Evolutionary conservation across 2,888 invertebrate genomes (phyloP), one percentile per base, ranked within the genome.

Genomic region (Craniophora ligustri): DNA sequence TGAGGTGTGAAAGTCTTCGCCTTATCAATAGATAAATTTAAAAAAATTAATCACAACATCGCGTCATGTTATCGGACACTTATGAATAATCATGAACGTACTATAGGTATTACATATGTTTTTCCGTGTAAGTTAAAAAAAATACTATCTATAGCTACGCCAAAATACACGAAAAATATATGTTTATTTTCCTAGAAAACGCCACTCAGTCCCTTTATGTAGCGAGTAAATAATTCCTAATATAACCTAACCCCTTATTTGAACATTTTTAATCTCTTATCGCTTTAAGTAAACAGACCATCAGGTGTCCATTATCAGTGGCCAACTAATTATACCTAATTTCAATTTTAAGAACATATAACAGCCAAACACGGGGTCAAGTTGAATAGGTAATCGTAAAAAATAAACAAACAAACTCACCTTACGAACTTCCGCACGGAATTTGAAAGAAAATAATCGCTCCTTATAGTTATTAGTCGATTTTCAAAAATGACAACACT

Each of bases 401-500:
- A n/a, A 28, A 6, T 16, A 14, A 5, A 6, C 11, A 3, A 8
- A 10, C 3, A 35, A 45, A 67, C 64, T 67, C 6, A 65, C 64
- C 68, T 65, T 38, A 46, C 11, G 3, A 38, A 30, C 23, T 53
- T 32, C 8, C 18, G 36, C 36, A 45, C 21, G 7, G 35, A 45
- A 40, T 18, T 5, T 2, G 0, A 3, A n/a, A 40, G n/a, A n/a
- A 66, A 45, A 14, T 2, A 4, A 41, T 32, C 23, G 44, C 48
- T 23, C n/a, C n/a, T n/a, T n/a, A n/a, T 34, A 2, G 16, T n/a
- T 19, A 23, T 0, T 15, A 3, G 10, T 42, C 32, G 14, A 26
- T 32, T 46, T 16, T 6, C 0, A 0, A 5, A n/a, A 14, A 31
- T 1, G 3, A 40, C 10, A 23, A 3, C 55, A 60, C 51, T 36